phyloP scores from a whole-genome alignment of 2,113 vertebrate species.

The Callocephalon fimbriatum region DNA sequence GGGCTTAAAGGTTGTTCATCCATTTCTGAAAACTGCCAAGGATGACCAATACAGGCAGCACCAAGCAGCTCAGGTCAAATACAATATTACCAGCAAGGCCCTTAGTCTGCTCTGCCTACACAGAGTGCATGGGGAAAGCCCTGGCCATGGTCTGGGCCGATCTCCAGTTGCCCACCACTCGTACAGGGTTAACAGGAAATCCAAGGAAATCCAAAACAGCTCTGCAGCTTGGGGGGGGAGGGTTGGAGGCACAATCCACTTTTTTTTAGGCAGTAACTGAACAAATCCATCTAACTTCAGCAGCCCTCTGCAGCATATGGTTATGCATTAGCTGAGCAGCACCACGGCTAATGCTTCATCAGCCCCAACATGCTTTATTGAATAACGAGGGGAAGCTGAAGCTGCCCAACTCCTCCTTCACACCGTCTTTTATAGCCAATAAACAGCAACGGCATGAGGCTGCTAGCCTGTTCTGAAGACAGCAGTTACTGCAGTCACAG shows the following conservation, averaged over 20 bases:
- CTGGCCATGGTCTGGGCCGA: not conserved
- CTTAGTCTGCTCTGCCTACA: not conserved
- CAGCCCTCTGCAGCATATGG: not conserved
- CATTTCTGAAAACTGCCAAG: not conserved
- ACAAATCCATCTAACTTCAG: not conserved
- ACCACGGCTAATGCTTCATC: not conserved
- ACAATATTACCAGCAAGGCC: accelerated
- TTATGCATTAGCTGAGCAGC: not conserved
- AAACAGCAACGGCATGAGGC: accelerated
- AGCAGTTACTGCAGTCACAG: not conserved
- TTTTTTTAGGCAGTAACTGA: not conserved
- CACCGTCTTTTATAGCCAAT: not conserved
- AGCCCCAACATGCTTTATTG: accelerated
- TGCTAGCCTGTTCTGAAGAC: not conserved
- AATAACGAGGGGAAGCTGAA: not conserved
- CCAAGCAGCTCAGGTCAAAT: not conserved
- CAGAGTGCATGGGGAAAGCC: not conserved
- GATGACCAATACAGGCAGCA: not conserved
- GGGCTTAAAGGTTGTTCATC: not conserved
- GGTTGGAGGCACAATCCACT: not conserved
- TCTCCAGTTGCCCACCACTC: not conserved
- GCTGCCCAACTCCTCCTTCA: not conserved
- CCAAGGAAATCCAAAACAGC: not conserved
- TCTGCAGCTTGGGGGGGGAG: not conserved
- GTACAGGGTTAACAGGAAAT: not conserved